phyloP scores from a whole-genome alignment of 2,113 vertebrate genomes.

The Martes martes region DNA sequence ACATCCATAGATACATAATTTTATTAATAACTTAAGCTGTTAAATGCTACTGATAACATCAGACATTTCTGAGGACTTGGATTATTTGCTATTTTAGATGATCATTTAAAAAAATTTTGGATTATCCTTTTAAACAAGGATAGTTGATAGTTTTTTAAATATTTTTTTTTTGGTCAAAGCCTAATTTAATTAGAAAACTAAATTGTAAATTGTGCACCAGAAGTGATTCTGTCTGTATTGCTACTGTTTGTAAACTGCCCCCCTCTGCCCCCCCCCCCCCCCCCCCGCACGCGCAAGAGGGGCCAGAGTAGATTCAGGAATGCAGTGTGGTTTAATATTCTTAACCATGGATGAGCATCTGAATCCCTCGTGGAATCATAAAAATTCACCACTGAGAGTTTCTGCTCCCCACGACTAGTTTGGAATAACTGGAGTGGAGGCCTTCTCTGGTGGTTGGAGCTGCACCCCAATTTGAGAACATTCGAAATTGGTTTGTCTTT shows the following conservation, averaged over 20 bases:
- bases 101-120: not conserved
- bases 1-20: not conserved
- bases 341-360: not conserved
- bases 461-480: not conserved
- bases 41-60: not conserved
- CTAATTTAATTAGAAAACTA: slow-evolving; percentile 22
- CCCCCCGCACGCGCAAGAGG: not conserved
- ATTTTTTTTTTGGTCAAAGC: not conserved
- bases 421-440: not conserved
- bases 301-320: not conserved
- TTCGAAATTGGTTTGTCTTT: not conserved
- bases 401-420: not conserved
- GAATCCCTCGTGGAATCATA: not conserved
- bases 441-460: not conserved
- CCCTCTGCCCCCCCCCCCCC: no score
- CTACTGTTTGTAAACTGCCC: no score
- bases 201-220: not conserved
- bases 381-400: not conserved
- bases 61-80: not conserved
- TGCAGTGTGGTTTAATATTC: not conserved
- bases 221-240: not conserved
- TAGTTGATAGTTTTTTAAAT: not conserved
- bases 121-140: not conserved
- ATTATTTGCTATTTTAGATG: not conserved
- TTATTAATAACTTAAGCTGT: not conserved